Percentiles rank a stretch among this genome's conserved stretches.
These are phyloP conservation scores for Jacana jacana DNA, from an alignment of 2,113 vertebrate genomes.

Conservation along the genomic window DNA sequence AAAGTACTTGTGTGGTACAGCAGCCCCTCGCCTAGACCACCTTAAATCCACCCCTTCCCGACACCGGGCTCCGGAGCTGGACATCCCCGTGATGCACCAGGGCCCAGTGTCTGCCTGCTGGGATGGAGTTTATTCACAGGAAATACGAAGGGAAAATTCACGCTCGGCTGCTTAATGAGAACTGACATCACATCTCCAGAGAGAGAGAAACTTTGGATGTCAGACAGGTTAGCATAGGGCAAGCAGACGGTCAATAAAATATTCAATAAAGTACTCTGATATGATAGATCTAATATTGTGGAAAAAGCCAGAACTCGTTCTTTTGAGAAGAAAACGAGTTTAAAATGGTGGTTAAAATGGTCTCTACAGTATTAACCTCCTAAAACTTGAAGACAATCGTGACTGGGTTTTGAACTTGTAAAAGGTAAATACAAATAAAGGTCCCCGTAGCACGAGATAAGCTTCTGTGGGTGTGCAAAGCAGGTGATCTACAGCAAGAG, in stretches of 20 bases:
- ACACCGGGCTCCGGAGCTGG: background rate
- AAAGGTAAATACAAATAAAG: background rate
- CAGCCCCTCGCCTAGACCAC: background rate
- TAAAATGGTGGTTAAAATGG: background rate
- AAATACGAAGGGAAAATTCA: slow-evolving; percentile 83
- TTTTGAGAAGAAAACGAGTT: background rate
- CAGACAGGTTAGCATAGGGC: slow-evolving; percentile 85
- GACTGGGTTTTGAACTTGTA: background rate
- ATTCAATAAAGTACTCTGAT: slow-evolving; percentile 87
- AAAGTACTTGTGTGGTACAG: background rate
- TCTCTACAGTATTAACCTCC: background rate
- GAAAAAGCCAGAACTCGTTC: slow-evolving; percentile 45
- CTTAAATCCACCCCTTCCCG: background rate
- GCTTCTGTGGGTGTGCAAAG: background rate
- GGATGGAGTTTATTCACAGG: slow-evolving; percentile 80
- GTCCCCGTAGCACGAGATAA: rapidly evolving
- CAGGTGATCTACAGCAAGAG: background rate
- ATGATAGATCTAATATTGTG: slow-evolving; percentile 84
- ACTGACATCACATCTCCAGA: slow-evolving; percentile 82
- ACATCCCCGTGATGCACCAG: background rate
- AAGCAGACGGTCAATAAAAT: slow-evolving; percentile 90
- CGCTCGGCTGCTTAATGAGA: slow-evolving; percentile 81
- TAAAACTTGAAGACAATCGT: background rate
- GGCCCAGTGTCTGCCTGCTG: slow-evolving; percentile 75
- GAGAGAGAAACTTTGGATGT: slow-evolving; percentile 84